phyloP scores from a whole-genome alignment of 2,888 invertebrate genomes.

The Notodonta dromedarius region DNA sequence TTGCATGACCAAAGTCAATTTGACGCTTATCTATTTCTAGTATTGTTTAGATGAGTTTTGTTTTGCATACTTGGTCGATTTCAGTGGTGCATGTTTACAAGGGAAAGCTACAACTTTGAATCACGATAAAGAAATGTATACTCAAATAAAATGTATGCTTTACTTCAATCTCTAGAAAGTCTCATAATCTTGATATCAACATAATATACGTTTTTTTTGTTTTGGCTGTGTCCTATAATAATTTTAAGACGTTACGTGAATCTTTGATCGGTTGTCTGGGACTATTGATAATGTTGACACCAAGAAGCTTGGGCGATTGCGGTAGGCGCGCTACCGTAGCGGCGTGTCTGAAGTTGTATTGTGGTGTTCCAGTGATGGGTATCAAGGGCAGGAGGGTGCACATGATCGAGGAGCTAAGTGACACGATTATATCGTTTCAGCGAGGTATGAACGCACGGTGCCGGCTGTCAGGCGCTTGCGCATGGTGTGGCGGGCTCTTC shows the following conservation, averaged over 20 bases:
- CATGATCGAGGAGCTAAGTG: conserved; percentile 99
- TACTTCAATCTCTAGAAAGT: conserved; percentile 16
- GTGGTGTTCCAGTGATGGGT: conserved; percentile 95
- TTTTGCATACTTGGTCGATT: conserved; percentile 48
- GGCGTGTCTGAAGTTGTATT: conserved; percentile 65
- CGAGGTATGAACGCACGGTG: conserved; percentile 91
- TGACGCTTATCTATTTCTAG: conserved; percentile 55
- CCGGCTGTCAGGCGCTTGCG: conserved; percentile 59
- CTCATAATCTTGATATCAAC: conserved; percentile 22
- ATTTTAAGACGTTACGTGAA: background rate
- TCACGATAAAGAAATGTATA: conserved; percentile 7
- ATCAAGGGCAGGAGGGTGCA: conserved; percentile 99
- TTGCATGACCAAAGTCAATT: conserved; percentile 59
- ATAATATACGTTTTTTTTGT: background rate
- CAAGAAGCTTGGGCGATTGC: conserved; percentile 17
- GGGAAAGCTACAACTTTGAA: conserved; percentile 30
- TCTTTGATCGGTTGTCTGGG: background rate
- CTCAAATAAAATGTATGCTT: conserved; percentile 13
- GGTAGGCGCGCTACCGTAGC: conserved; percentile 22
- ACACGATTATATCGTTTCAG: conserved; percentile 99
- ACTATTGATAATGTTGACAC: conserved; percentile 12
- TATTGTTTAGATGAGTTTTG: conserved; percentile 47
- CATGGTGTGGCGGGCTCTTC: conserved; percentile 73
- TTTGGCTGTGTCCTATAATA: no score
- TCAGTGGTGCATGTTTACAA: conserved; percentile 53